Conservation (phyloP, 2,888 invertebrate genomes). For the Aleiodes testaceus region DNA sequence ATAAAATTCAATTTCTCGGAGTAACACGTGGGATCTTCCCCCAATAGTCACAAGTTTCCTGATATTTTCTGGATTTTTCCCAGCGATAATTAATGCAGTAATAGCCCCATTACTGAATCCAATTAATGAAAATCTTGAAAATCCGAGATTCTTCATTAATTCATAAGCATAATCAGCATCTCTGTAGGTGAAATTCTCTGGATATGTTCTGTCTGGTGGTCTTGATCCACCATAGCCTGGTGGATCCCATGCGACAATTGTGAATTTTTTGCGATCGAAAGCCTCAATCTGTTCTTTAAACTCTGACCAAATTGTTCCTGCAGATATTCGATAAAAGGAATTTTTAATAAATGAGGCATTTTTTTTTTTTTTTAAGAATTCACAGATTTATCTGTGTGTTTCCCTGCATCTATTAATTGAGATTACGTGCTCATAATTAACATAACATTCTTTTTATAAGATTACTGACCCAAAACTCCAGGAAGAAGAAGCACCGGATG, state of each 20-base stretch:
- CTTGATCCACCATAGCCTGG: constrained; percentile 90
- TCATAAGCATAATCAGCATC: constrained; percentile 83
- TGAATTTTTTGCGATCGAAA: constrained; percentile 78
- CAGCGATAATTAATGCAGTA: constrained; percentile 84
- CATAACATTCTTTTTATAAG: not conserved
- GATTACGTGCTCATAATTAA: not conserved
- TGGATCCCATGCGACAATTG: constrained; percentile 86
- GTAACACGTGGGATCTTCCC: constrained; percentile 69
- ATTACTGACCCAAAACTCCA: constrained; percentile 80
- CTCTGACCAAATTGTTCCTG: constrained; percentile 86
- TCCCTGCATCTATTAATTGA: no score
- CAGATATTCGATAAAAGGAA: constrained; percentile 34
- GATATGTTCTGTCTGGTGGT: constrained; percentile 84
- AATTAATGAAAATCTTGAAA: constrained; percentile 82
- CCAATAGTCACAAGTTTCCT: constrained; percentile 87
- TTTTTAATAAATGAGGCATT: no score
- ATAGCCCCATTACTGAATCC: constrained; percentile 96
- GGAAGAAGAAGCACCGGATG: constrained; percentile 82
- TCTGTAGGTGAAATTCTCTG: constrained; percentile 80
- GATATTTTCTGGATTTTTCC: constrained; percentile 79
- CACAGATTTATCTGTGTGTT: no score
- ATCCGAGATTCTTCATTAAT: constrained; percentile 82
- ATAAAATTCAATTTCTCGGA: constrained; percentile 61
- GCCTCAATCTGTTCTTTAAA: constrained; percentile 85
- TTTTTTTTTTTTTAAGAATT: no score